phyloP scores from a whole-genome alignment of 64 coral and sea anemone genomes.

The Hydrozoanthus tunicans region DNA sequence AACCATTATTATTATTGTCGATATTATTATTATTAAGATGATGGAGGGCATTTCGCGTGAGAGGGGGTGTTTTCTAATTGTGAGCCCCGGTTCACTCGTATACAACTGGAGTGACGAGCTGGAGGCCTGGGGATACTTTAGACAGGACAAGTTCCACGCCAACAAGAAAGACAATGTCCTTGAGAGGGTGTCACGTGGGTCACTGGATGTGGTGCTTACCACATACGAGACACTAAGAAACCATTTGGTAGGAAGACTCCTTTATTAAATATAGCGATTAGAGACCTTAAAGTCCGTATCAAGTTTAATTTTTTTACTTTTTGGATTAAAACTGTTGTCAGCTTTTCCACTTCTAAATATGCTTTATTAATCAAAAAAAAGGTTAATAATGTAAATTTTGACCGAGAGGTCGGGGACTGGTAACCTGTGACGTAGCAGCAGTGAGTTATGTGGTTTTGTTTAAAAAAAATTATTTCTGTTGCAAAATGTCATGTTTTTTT shows the following conservation, averaged over 20 bases:
- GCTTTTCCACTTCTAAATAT: too few relatives aligned
- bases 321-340: too few relatives aligned
- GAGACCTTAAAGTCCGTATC: too few relatives aligned
- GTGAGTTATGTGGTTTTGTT: too few relatives aligned
- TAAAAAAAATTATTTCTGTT: too few relatives aligned
- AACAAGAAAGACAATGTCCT: constrained; percentile 47
- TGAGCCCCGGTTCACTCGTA: constrained; percentile 13
- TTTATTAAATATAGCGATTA: background rate
- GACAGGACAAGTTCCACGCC: constrained; percentile 50
- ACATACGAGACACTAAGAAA: constrained; percentile 49
- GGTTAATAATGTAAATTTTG: too few relatives aligned
- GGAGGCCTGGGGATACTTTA: constrained; percentile 49
- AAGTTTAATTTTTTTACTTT: too few relatives aligned
- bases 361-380: too few relatives aligned
- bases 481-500: too few relatives aligned
- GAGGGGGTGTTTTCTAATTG: constrained; percentile 21
- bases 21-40: background rate
- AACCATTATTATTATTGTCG: too few relatives aligned
- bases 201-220: constrained; percentile 45
- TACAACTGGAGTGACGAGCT: constrained; percentile 56
- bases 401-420: too few relatives aligned
- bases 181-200: constrained; percentile 45
- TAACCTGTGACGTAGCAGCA: too few relatives aligned
- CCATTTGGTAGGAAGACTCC: constrained; percentile 23
- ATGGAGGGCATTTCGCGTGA: constrained; percentile 26